Percentiles rank a stretch among this genome's conserved stretches.
phyloP scores from a whole-genome alignment of 1,140 invertebrate species.

The Drosophila insularis region DNA sequence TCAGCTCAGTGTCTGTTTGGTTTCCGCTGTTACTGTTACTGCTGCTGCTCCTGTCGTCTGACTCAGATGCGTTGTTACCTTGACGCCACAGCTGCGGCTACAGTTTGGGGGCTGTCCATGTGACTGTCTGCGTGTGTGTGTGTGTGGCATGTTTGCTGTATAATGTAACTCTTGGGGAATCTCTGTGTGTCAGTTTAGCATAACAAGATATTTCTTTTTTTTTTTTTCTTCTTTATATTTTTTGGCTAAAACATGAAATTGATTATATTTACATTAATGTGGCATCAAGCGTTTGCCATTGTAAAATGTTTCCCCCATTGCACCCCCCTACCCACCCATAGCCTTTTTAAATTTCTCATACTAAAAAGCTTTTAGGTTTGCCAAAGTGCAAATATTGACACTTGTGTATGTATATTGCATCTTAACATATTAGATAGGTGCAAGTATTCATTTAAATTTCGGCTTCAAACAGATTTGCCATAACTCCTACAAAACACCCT shows the following conservation, averaged over 20 bases:
- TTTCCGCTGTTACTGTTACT: slow-evolving; percentile 48
- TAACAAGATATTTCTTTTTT: slow-evolving; percentile 78
- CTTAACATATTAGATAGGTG: slow-evolving; percentile 26
- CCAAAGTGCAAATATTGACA: slow-evolving; percentile 75
- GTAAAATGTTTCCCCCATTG: too few relatives aligned
- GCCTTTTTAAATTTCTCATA: slow-evolving; percentile 1
- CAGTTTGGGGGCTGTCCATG: slow-evolving; percentile 1
- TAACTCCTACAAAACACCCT: background rate
- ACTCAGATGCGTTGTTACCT: slow-evolving; percentile 62
- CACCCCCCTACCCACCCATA: slow-evolving; percentile 13
- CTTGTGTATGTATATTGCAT: slow-evolving; percentile 58
- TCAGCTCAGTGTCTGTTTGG: slow-evolving; percentile 61
- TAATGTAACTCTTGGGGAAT: slow-evolving; percentile 80
- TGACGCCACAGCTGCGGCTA: slow-evolving; percentile 53
- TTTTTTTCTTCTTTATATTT: slow-evolving; percentile 29
- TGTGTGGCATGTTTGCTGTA: slow-evolving; percentile 47
- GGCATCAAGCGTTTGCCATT: slow-evolving; percentile 74
- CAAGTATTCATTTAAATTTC: slow-evolving; percentile 23
- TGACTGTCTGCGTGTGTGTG: slow-evolving; percentile 4
- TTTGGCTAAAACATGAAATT: slow-evolving; percentile 79
- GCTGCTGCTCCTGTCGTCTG: slow-evolving; percentile 47
- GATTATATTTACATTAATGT: slow-evolving; percentile 81
- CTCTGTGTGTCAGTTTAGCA: slow-evolving; percentile 81
- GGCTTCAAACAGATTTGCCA: slow-evolving; percentile 24
- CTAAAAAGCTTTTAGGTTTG: slow-evolving; percentile 67